Evolutionary conservation across 2,797 vertebrate species (phyloP), one percentile per base, ranked within the genome.

Genomic region (Enoplosus armatus): DNA sequence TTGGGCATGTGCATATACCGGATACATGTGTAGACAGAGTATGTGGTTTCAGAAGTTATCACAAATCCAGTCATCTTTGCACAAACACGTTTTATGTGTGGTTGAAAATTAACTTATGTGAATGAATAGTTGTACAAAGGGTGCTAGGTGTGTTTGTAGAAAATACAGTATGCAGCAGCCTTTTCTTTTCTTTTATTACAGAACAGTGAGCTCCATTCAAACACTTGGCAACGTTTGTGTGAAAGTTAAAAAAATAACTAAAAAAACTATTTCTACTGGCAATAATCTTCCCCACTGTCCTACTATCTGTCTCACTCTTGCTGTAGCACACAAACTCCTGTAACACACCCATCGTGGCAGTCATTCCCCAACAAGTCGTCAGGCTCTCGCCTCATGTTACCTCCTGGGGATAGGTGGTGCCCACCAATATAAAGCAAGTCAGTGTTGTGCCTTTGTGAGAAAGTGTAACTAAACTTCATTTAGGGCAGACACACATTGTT

Each of bases 61-160:
- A 67, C 27, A 58, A 43, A 71, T 27, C 47, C 61, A 70, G 75
- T 87, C 15, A 75, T 63, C 67, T 77, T 56, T 72, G 63, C 24
- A 63, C 4, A 6, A 58, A 66, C 39, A 53, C 1, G 10, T 61
- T 77, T 72, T 67, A 65, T 85, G 82, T 54, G 72, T 63, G 39
- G 84, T 85, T 87, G 66, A 85, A 90, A 83, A 92, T 89, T 81
- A 89, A 91, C 84, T 43, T 53, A 39, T 62, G 39, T 66, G 79
- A 69, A 77, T 79, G 45, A 53, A 3, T 15, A 24, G 26, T 9
- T 72, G 77, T 87, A 51, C 84, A 90, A 87, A 92, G 81, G 70
- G 45, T 79, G 29, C 10, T 41, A 81, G 89, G 80, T 74, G 86
- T 87, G 88, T 86, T 77, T 54, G 43, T 4, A 54, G 29, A 54